phyloP scores from a whole-genome alignment of 2,797 vertebrate genomes.

The Myripristis jacobus region DNA sequence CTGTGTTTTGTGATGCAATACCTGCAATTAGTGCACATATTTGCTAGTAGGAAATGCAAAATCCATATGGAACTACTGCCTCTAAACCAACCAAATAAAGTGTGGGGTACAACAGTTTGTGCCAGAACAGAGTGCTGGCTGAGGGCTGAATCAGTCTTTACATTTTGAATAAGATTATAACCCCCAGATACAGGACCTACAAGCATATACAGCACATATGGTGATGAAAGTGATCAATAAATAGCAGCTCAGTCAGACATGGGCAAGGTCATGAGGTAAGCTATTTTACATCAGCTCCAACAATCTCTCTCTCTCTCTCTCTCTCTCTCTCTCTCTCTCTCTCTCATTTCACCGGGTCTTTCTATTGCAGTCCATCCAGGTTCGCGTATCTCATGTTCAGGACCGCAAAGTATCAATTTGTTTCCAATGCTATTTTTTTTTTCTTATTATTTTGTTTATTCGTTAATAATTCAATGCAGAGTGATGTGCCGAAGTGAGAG shows the following conservation, averaged over 20 bases:
- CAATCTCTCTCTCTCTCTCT: neutral
- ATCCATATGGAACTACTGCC: too few relatives aligned
- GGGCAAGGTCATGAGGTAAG: neutral
- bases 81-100: too few relatives aligned
- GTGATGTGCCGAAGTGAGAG: too few relatives aligned
- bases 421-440: too few relatives aligned
- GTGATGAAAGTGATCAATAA: constrained; percentile 40
- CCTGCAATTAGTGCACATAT: too few relatives aligned
- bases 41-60: too few relatives aligned
- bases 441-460: too few relatives aligned
- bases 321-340: neutral
- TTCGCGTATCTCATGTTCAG: neutral
- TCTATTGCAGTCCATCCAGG: neutral
- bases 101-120: too few relatives aligned
- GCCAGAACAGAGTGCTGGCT: neutral
- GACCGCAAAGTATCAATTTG: too few relatives aligned
- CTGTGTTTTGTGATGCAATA: too few relatives aligned
- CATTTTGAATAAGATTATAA: constrained; percentile 15
- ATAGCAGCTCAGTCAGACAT: neutral
- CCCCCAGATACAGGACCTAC: neutral
- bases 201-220: too few relatives aligned
- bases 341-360: neutral
- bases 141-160: constrained; percentile 14
- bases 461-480: too few relatives aligned
- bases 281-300: neutral